Evolutionary conservation across 2,797 vertebrate genomes (phyloP).

Genomic region (Muscicapa striata): DNA sequence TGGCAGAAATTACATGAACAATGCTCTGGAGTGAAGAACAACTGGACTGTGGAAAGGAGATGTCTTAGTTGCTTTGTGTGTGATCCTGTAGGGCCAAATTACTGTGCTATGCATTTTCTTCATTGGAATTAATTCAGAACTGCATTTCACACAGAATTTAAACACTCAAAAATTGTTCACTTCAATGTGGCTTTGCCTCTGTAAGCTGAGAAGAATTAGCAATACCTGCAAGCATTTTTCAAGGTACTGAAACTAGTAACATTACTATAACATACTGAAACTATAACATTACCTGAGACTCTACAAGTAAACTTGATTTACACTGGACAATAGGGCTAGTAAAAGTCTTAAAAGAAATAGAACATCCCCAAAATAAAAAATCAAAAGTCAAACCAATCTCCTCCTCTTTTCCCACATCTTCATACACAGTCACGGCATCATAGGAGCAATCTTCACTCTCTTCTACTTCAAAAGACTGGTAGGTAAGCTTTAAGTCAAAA

Average conservation of each 20-base stretch:
- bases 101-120: neutral
- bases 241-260: neutral
- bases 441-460: slow-evolving; percentile 80
- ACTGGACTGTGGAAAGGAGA: neutral
- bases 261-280: too few species aligned
- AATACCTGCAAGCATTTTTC: neutral
- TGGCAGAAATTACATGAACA: neutral
- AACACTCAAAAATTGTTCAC: neutral
- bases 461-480: slow-evolving; percentile 84
- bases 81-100: neutral
- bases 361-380: neutral
- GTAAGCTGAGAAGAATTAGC: neutral
- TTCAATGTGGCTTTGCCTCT: neutral
- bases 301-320: neutral
- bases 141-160: neutral
- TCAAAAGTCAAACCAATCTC: slow-evolving; percentile 77
- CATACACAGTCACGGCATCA: slow-evolving; percentile 78
- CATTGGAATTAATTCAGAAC: neutral
- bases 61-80: neutral
- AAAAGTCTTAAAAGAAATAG: neutral
- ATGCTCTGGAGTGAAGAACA: neutral
- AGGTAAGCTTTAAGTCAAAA: slow-evolving; percentile 78
- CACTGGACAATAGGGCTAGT: neutral
- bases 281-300: neutral
- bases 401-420: slow-evolving; percentile 75